Evolutionary conservation across 2,797 vertebrate genomes (phyloP).

Genomic region (Phoxinus dragarum): DNA sequence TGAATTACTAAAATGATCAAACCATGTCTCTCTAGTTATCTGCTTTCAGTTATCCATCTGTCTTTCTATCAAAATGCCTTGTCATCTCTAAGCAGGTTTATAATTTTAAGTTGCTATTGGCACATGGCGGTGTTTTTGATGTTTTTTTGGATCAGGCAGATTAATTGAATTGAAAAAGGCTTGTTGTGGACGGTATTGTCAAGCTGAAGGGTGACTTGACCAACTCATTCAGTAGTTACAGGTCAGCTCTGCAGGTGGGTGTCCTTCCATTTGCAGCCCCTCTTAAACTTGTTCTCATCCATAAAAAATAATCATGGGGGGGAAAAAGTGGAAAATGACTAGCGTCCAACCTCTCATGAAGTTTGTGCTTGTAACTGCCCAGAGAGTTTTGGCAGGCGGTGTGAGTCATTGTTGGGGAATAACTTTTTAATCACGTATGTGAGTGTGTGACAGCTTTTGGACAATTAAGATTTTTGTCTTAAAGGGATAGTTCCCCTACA

Average conservation of each 20-base stretch:
- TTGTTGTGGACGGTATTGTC: conserved; percentile 52
- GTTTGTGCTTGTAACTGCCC: conserved; percentile 40
- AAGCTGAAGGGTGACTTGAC: conserved; percentile 63
- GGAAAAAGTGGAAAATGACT: conserved; percentile 44
- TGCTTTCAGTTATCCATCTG: neutral
- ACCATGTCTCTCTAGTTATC: neutral
- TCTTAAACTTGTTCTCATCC: conserved; percentile 59
- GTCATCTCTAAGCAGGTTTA: conserved; percentile 32
- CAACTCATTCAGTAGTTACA: conserved; percentile 53
- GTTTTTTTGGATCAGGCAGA: conserved; percentile 48
- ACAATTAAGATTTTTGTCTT: neutral
- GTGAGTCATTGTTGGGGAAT: neutral
- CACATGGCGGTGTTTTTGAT: conserved; percentile 13
- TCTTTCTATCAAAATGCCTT: conserved; percentile 20
- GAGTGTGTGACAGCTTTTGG: conserved; percentile 5
- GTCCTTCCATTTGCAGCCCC: conserved; percentile 64
- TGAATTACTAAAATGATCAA: neutral
- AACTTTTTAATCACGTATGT: conserved; percentile 1
- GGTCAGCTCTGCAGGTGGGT: conserved; percentile 64
- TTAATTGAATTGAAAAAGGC: conserved; percentile 60
- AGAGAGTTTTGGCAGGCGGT: conserved; percentile 33
- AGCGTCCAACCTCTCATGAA: conserved; percentile 48
- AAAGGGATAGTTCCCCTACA: neutral
- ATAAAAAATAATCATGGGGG: conserved; percentile 55
- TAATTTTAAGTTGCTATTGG: conserved; percentile 53